Conservation (phyloP, 2,888 invertebrate species). For the Melanophora roralis region DNA sequence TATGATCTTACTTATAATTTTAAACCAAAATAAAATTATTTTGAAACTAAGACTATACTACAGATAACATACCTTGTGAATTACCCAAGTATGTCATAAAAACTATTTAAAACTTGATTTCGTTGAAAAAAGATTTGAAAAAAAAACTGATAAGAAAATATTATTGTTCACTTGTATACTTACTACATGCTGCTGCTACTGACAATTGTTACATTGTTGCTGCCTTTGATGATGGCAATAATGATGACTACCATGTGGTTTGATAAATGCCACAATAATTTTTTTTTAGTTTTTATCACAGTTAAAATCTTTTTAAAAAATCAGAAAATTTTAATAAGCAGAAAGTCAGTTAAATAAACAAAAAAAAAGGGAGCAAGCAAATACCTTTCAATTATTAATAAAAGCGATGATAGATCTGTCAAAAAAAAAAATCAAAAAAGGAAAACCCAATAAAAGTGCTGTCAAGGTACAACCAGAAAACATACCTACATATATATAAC, state of each 20-base stretch:
- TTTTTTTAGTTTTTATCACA: neutral
- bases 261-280: constrained; percentile 49
- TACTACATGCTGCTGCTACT: constrained; percentile 20
- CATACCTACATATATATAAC: constrained; percentile 23
- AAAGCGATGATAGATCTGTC: constrained; percentile 39
- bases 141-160: constrained; percentile 3
- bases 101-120: neutral
- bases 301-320: constrained; percentile 45
- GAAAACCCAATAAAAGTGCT: neutral
- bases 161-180: neutral
- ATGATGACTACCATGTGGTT: constrained; percentile 31
- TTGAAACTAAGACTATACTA: no score
- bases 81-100: no score
- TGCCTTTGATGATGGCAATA: constrained; percentile 4
- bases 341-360: constrained; percentile 22
- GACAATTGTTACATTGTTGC: constrained; percentile 31
- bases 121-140: constrained; percentile 1
- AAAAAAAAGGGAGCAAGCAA: neutral
- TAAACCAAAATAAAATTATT: no score
- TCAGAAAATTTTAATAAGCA: constrained; percentile 37
- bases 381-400: constrained; percentile 30
- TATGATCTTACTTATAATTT: no score
- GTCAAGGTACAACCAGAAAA: constrained; percentile 3
- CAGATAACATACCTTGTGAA: no score
- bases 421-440: neutral